Evolutionary conservation across 1,140 invertebrate genomes (phyloP).

Genomic region (Drosophila takahashii): DNA sequence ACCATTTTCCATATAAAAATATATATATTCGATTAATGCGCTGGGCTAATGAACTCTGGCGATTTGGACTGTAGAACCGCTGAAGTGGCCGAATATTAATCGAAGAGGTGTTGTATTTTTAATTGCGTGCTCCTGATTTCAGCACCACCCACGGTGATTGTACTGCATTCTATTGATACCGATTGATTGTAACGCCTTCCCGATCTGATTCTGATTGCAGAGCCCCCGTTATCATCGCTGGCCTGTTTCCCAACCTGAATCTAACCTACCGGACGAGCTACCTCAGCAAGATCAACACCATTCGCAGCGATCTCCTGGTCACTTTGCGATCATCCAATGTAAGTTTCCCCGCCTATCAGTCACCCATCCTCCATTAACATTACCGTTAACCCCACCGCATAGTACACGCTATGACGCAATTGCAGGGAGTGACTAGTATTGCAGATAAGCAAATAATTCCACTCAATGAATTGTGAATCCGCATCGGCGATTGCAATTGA

Average conservation of each 20-base stretch:
- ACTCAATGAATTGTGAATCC: conserved; percentile 51
- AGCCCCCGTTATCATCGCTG: conserved; percentile 73
- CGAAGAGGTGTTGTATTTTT: conserved; percentile 33
- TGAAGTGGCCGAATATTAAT: conserved; percentile 31
- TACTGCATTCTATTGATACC: conserved; percentile 14
- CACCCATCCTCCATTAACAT: conserved; percentile 34
- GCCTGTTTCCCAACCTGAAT: conserved; percentile 80
- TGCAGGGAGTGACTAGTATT: conserved; percentile 3
- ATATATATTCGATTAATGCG: conserved; percentile 9
- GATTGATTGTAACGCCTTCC: conserved; percentile 16
- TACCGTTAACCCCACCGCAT: conserved; percentile 44
- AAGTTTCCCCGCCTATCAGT: conserved; percentile 59
- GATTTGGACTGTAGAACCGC: conserved; percentile 60
- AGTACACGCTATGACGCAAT: conserved; percentile 23
- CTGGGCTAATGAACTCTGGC: conserved; percentile 49
- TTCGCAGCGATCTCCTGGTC: conserved; percentile 72
- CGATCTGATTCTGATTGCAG: conserved; percentile 60
- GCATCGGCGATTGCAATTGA: not conserved
- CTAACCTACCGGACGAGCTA: conserved; percentile 73
- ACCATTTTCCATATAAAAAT: conserved; percentile 44
- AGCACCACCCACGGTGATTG: conserved; percentile 15
- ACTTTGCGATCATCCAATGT: conserved; percentile 73
- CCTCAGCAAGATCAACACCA: conserved; percentile 74
- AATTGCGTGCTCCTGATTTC: conserved; percentile 55
- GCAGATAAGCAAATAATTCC: conserved; percentile 52